Evolutionary conservation across 2,888 invertebrate genomes (phyloP), one percentile per base, ranked within the genome.

Genomic region (Zygaena filipendulae): DNA sequence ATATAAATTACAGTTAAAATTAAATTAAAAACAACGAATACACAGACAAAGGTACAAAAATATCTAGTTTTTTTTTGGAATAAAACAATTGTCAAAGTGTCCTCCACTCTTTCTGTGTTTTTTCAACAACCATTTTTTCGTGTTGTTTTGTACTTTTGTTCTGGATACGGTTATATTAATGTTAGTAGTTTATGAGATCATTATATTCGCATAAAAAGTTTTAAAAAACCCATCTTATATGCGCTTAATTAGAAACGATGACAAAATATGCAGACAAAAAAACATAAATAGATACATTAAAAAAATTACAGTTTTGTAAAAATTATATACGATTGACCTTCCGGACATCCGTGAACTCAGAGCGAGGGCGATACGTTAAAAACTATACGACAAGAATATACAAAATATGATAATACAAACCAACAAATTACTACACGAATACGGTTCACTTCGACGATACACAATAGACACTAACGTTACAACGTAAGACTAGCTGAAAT

Each of bases 171-270:
- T 53, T 53, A 55, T 51, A 57, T 59, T 62, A 68, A 62, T 59
- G 70, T 79, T 80, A 80, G 77, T 77, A 74, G 64, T 59, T 68
- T 60, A 77, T 81, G 81, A 81, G 80, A 81, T 81, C 81, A 81
- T 61, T 61, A 67, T n/a, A 51, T 49, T 59, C 71, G 70, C 77
- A 64, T 45, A 58, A 61, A 53, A 54, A 52, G 41, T 48, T 47
- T 52, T 57, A n/a, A n/a, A n/a, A n/a, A n/a, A n/a, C n/a, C n/a
- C n/a, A n/a, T n/a, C n/a, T n/a, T n/a, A n/a, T 57, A 62, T 63
- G 75, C 71, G 74, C 68, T 68, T 66, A 69, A 62, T 72, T 75
- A 75, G 66, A 71, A 60, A 59, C 46, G 64, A 55, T 59, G 68
- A 66, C 72, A 71, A 72, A 70, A 72, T 74, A 79, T 72, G 67